Percentiles rank a stretch among this genome's conserved stretches.
Evolutionary conservation across 1,140 invertebrate species (phyloP).

Genomic region (Luehdorfia chinensis): DNA sequence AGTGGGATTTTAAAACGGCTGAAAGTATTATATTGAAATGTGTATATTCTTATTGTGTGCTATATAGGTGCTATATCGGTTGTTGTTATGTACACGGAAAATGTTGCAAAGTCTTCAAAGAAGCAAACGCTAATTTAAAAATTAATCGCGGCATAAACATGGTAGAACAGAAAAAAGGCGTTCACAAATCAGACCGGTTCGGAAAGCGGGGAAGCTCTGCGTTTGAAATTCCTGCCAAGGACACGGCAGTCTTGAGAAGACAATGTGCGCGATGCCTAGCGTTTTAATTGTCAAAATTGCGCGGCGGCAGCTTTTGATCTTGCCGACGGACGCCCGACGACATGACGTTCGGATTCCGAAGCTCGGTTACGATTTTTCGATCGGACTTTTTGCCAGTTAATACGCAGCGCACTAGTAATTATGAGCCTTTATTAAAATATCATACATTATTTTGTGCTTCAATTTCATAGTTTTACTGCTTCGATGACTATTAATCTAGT

Average conservation of each 20-base stretch:
- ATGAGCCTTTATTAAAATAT: conserved; percentile 8
- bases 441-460: conserved; percentile 2
- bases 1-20: too few relatives aligned
- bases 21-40: too few relatives aligned
- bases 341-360: conserved; percentile 6
- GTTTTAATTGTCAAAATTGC: conserved; percentile 71
- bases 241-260: conserved; percentile 41
- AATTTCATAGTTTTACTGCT: conserved; percentile 1
- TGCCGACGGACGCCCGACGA: conserved; percentile 33
- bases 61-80: too few relatives aligned
- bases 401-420: conserved; percentile 8
- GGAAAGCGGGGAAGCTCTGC: conserved; percentile 18
- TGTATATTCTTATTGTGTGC: too few relatives aligned
- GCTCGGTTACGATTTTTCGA: conserved; percentile 4
- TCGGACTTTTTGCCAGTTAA: conserved; percentile 8
- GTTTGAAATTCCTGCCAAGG: conserved; percentile 66
- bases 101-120: too few relatives aligned
- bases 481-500: neutral
- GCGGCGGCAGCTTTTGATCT: conserved; percentile 41
- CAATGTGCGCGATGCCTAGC: conserved; percentile 53
- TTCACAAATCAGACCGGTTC: conserved; percentile 24
- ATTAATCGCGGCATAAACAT: too few relatives aligned
- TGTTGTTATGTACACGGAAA: too few relatives aligned
- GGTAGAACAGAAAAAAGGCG: too few relatives aligned
- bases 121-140: too few relatives aligned